Conservation (phyloP, 2,888 invertebrate genomes). For the Melieria picta region DNA sequence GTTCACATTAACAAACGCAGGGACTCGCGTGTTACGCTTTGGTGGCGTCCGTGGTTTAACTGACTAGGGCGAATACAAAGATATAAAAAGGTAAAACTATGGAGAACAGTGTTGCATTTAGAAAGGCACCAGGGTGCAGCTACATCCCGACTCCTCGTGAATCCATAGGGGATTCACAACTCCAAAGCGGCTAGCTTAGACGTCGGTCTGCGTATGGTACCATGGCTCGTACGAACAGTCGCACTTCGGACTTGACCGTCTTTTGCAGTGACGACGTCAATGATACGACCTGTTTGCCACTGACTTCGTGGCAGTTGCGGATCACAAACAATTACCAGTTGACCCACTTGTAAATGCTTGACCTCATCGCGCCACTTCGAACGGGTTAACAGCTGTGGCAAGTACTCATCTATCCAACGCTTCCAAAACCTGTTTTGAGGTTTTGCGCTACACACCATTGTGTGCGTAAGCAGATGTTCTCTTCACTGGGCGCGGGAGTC, state of each 20-base stretch:
- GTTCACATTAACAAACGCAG: too few relatives aligned
- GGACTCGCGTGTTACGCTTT: too few relatives aligned
- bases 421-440: conserved; percentile 35
- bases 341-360: conserved; percentile 22
- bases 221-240: conserved; percentile 30
- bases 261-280: conserved; percentile 13
- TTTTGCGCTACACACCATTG: conserved; percentile 38
- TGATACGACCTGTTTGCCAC: conserved; percentile 35
- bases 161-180: conserved; percentile 29
- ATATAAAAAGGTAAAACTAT: too few relatives aligned
- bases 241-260: conserved; percentile 38
- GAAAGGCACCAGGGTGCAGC: background rate
- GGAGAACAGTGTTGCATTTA: too few relatives aligned
- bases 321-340: conserved; percentile 37
- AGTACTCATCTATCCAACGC: conserved; percentile 33
- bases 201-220: conserved; percentile 35
- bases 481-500: conserved; percentile 26
- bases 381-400: conserved; percentile 32
- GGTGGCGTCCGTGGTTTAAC: too few relatives aligned
- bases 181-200: conserved; percentile 35
- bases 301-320: conserved; percentile 23
- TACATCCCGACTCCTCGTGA: conserved; percentile 18
- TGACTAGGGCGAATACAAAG: too few relatives aligned
- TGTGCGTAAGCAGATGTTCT: conserved; percentile 23
- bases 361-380: conserved; percentile 34